Percentiles rank a stretch among this genome's conserved stretches.
phyloP scores from a whole-genome alignment of 2,797 vertebrate genomes.

The Trachops cirrhosus region DNA sequence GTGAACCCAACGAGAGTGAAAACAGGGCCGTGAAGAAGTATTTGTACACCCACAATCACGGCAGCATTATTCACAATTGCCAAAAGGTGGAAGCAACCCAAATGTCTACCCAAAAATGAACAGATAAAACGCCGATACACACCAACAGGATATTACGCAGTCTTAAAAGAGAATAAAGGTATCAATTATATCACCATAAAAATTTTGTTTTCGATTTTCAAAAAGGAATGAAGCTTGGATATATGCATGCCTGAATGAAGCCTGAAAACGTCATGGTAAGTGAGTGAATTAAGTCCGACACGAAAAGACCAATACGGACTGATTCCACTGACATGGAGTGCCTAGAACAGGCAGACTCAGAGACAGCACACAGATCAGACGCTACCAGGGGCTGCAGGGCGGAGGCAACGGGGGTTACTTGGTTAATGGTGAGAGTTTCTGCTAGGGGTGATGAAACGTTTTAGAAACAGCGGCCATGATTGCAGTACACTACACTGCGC shows the following conservation, averaged over 20 bases:
- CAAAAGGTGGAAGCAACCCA: background rate
- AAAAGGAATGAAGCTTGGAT: background rate
- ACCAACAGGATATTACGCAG: background rate
- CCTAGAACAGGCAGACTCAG: background rate
- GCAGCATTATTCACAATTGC: background rate
- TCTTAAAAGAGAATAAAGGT: background rate
- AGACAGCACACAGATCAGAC: background rate
- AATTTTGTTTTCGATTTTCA: background rate
- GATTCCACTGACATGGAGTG: background rate
- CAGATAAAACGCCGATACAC: background rate
- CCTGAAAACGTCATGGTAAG: background rate
- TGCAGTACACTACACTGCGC: background rate
- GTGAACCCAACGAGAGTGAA: background rate
- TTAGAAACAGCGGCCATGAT: background rate
- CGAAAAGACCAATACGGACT: background rate
- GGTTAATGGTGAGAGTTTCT: constrained; percentile 15
- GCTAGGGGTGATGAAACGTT: background rate
- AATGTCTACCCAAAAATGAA: background rate
- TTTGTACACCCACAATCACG: background rate
- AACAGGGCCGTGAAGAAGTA: background rate
- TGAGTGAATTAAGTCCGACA: constrained; percentile 12
- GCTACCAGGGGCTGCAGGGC: background rate
- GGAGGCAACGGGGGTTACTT: background rate
- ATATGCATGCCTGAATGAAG: background rate
- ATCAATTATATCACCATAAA: background rate